Base-by-base conservation (phyloP, 2,888 invertebrate genomes). In the Nudaria mundana region DNA sequence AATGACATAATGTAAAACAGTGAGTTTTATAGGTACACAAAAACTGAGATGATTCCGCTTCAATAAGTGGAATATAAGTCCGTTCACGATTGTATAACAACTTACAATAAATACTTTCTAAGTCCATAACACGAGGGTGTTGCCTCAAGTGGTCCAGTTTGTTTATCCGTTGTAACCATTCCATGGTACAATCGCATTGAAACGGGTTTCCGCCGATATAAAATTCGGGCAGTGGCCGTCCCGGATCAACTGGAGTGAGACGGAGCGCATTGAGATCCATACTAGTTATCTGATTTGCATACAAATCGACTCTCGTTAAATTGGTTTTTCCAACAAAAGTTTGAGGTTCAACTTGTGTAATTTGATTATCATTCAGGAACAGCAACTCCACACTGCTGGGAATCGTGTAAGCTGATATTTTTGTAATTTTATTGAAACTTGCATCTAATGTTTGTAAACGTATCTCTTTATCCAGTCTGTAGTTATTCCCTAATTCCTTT, bases 151-250 rank as follows among this genome's bases (percentile, higher is more conserved):
- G 94, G 66, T 94, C 93, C 59, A 94, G 88, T 76, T 94, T 94
- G 79, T 97, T 97, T 75, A 97, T 95, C 63, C 96, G 91, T 76
- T 97, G 97, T 66, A 98, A 84, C 98, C 98, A 98, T 75, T 97
- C 97, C 92, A 97, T 97, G 60, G 95, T 96, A 89, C 98, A 98
- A 78, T 97, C 96, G 74, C 98, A 98, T 66, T 95, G 94, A 75
- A 97, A 96, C 24, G 97, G 98, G 90, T 98, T 98, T 37, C 96
- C 96, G 24, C 96, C 97, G 50, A 98, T 95, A 81, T 96, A 97
- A 87, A 98, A 97, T 84, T 97, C 95, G 8, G 97, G 97, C 55
- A 96, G 86, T 37, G 93, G 89, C 44, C 93, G 91, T 49, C 93
- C 92, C 42, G 93, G 92, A 66, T 94, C 93, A 44, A 96, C 94